Percentiles rank a stretch among this genome's conserved stretches.
phyloP scores from a whole-genome alignment of 2,797 vertebrate species.

The Cetoscarus ocellatus region DNA sequence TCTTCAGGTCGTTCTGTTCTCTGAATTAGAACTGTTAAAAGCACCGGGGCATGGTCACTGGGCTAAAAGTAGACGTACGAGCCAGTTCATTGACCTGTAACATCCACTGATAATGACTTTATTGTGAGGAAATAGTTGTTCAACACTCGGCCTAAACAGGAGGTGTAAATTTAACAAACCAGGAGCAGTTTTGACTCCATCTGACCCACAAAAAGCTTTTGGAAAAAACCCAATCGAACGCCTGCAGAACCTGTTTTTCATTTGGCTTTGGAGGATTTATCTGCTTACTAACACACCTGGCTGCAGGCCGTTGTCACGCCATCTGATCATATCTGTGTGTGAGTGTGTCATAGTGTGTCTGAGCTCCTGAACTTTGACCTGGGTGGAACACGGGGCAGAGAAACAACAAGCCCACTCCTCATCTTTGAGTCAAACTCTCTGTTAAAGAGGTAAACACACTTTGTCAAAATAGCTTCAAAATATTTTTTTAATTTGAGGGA shows the following conservation, averaged over 20 bases:
- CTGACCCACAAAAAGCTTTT: conserved; percentile 25
- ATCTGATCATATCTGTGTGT: background rate
- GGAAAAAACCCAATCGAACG: background rate
- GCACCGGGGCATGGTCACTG: conserved; percentile 8
- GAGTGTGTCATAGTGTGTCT: background rate
- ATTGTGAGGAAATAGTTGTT: conserved; percentile 15
- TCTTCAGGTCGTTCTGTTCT: conserved; percentile 15
- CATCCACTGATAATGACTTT: background rate
- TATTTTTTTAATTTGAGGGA: background rate
- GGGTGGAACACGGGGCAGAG: background rate
- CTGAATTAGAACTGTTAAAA: conserved; percentile 38
- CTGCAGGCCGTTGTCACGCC: background rate
- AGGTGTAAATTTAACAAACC: conserved; percentile 41
- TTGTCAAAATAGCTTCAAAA: background rate
- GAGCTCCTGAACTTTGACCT: conserved; percentile 33
- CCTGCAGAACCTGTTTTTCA: background rate
- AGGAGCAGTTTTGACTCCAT: conserved; percentile 5
- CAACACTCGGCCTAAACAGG: background rate
- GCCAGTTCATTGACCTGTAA: background rate
- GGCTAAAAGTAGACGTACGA: conserved; percentile 14
- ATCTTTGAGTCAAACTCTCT: background rate
- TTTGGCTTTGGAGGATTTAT: background rate
- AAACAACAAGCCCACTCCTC: background rate
- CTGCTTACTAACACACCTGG: background rate
- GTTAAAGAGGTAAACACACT: background rate